Percentiles rank a stretch among this genome's conserved stretches.
Evolutionary conservation across 2,888 invertebrate species (phyloP).

Genomic region (Liposcelis brunnea): DNA sequence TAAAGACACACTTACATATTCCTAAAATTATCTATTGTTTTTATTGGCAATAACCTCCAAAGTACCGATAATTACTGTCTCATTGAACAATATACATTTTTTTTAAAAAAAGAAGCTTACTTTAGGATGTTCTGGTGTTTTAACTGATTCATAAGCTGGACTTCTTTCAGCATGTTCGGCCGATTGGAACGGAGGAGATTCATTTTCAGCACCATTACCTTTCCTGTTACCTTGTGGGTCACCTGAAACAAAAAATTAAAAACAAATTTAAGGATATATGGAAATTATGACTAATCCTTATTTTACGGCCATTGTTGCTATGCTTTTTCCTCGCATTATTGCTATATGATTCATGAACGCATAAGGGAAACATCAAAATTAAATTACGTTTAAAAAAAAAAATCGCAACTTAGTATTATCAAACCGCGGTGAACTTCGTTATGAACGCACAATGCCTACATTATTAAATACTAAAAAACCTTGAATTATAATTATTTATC

Average conservation of each 20-base stretch:
- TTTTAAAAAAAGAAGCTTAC: slow-evolving; percentile 29
- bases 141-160: slow-evolving; percentile 88
- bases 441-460: not conserved
- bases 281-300: slow-evolving; percentile 3
- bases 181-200: slow-evolving; percentile 86
- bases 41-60: too few species aligned
- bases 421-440: not conserved
- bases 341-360: not conserved
- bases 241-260: slow-evolving; percentile 45
- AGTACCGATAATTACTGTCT: too few species aligned
- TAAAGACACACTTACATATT: not conserved
- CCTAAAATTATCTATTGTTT: too few species aligned
- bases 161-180: slow-evolving; percentile 91
- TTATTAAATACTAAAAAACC: not conserved
- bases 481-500: slow-evolving; percentile 11
- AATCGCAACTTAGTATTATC: too few species aligned
- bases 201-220: slow-evolving; percentile 96
- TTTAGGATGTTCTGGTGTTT: slow-evolving; percentile 88
- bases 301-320: slow-evolving; percentile 9
- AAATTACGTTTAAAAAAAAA: too few species aligned
- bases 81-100: too few species aligned
- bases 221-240: slow-evolving; percentile 78
- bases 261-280: slow-evolving; percentile 6
- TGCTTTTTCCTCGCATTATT: slow-evolving; percentile 18
- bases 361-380: slow-evolving; percentile 1